Evolutionary conservation across 2,888 invertebrate species (phyloP).

Genomic region (Drosophila fungiperda): DNA sequence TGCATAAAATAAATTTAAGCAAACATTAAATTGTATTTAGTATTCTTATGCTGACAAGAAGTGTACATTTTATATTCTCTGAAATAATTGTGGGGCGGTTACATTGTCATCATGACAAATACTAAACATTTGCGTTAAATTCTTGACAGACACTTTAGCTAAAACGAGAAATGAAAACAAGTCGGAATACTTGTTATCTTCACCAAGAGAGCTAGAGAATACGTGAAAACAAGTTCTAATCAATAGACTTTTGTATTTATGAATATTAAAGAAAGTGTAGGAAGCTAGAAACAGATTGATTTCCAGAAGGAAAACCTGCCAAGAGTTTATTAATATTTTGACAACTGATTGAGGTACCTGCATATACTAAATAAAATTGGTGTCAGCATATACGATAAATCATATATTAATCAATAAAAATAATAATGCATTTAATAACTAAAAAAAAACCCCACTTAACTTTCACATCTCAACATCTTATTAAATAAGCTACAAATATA

Average conservation of each 20-base stretch:
- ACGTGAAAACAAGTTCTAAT: neutral
- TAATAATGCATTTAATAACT: neutral
- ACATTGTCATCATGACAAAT: slow-evolving; percentile 4
- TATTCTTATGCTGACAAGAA: neutral
- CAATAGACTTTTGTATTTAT: neutral
- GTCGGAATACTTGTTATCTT: neutral
- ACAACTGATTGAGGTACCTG: slow-evolving; percentile 3
- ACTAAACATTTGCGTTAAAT: slow-evolving; percentile 13
- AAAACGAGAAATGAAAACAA: neutral
- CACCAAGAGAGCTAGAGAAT: neutral
- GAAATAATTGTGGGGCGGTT: neutral
- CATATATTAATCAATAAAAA: neutral
- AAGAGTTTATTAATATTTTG: neutral
- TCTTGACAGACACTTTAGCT: slow-evolving; percentile 10
- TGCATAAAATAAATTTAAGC: neutral
- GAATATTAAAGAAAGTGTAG: slow-evolving; percentile 4
- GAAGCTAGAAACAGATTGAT: neutral
- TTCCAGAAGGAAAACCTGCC: neutral
- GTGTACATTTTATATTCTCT: neutral
- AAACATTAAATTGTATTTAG: neutral
- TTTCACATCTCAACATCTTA: neutral
- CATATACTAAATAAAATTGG: neutral
- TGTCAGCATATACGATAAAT: neutral
- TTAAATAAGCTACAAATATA: neutral
- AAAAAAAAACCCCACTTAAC: neutral